Percentiles rank a stretch among this genome's conserved stretches.
Conservation (phyloP, 2,888 invertebrate genomes). For the Rhagonycha fulva region DNA sequence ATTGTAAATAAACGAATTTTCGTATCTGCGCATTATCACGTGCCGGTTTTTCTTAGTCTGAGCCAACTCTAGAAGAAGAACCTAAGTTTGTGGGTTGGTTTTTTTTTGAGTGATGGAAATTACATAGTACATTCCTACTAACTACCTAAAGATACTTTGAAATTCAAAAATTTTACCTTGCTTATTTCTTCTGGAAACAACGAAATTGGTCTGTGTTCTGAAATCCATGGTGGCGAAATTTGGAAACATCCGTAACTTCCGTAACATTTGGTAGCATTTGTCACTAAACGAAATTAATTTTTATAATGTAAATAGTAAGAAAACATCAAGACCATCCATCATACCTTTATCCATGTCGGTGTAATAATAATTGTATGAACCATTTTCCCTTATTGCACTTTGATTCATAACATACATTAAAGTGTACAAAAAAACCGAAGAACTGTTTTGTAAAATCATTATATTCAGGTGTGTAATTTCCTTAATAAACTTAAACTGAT, state of each 20-base stretch:
- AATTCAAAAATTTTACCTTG: conserved; percentile 50
- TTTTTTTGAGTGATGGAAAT: neutral
- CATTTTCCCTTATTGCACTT: conserved; percentile 43
- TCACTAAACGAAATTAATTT: conserved; percentile 40
- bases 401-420: conserved; percentile 49
- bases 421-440: conserved; percentile 46
- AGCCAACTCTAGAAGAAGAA: too few species aligned
- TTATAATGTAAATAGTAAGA: neutral
- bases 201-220: conserved; percentile 77
- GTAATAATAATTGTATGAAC: conserved; percentile 52
- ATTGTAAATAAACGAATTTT: too few species aligned
- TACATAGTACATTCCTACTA: too few species aligned
- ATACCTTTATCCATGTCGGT: conserved; percentile 52
- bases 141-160: neutral
- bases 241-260: conserved; percentile 82
- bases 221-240: conserved; percentile 76
- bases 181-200: conserved; percentile 77
- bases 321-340: conserved; percentile 12
- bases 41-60: too few species aligned
- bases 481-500: neutral
- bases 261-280: conserved; percentile 66
- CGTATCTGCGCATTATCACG: too few species aligned
- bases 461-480: conserved; percentile 22
- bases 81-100: neutral
- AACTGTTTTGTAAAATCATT: conserved; percentile 42